phyloP scores from a whole-genome alignment of 2,888 invertebrate genomes.

The Stenurella melanura region DNA sequence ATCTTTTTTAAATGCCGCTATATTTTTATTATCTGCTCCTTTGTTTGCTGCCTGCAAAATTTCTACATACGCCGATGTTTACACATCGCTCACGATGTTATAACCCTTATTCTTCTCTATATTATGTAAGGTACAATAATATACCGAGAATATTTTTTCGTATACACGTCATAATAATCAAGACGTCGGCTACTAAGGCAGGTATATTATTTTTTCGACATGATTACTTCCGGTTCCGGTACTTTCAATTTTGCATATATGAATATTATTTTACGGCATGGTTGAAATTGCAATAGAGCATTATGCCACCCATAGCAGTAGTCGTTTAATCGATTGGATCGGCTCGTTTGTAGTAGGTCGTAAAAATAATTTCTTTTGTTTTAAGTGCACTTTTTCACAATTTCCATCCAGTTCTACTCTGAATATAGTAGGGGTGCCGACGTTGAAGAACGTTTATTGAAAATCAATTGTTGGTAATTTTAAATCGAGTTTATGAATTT shows the following conservation, averaged over 20 bases:
- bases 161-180: conserved; percentile 30
- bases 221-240: conserved; percentile 44
- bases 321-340: neutral
- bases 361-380: neutral
- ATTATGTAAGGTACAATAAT: conserved; percentile 1
- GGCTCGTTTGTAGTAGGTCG: neutral
- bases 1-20: too few species aligned
- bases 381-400: neutral
- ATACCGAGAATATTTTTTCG: conserved; percentile 5
- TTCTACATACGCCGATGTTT: too few species aligned
- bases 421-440: too few species aligned
- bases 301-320: neutral
- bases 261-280: neutral
- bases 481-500: too few species aligned
- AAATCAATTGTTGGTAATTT: too few species aligned
- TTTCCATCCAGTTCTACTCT: too few species aligned
- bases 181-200: conserved; percentile 20
- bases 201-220: conserved; percentile 46
- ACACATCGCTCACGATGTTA: too few species aligned
- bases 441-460: too few species aligned
- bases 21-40: too few species aligned
- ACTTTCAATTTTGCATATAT: conserved; percentile 42
- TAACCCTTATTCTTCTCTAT: neutral
- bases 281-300: conserved; percentile 11
- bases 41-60: too few species aligned